Base-by-base conservation (phyloP, 2,797 vertebrate species). In the Acrossocheilus wenchowensis region DNA sequence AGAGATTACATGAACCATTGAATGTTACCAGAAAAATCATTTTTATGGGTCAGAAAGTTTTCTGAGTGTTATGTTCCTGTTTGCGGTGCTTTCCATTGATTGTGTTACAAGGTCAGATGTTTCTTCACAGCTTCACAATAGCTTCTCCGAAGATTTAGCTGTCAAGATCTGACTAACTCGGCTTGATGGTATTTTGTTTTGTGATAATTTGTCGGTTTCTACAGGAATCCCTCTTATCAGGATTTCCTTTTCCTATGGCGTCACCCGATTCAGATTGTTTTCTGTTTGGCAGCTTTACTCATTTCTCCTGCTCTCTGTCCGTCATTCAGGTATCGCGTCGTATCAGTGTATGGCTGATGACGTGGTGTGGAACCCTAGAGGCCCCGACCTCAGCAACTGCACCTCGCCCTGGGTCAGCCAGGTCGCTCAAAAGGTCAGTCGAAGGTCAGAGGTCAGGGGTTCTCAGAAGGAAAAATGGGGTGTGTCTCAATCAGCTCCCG, bases 361-460 rank as follows among this genome's bases (percentile, higher is more conserved):
- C 52, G 96, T 97, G 87, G 94, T 96, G 17, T 98, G 97, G 97
- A 97, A 96, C 90, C 95, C 97, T 80, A 94, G 96, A 90, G 97
- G 97, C 64, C 97, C 97, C 66, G 97, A 98, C 92, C 96, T 98
- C 90, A 98, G 97, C 91, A 98, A 98, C 93, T 98, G 97, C 91
- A 98, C 97, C 78, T 98, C 97, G 83, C 97, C 97, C 48, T 98
- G 97, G 97, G 97, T 98, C 94, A 98, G 96, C 93, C 97, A 98
- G 93, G 96, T 98, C 73, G 96, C 97, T 81, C 97, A 98, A 91
- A 97, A 98, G 97, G 97, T 98, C 93, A 89, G 94, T 82, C 41
- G 5, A n/a, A 26, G 41, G 41, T 36, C 34, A 68, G 7, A 14
- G 54, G 19, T 48, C 43, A 50, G 3, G 34, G 12, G 19, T 81